A percentile compares a stretch with the other conserved stretches of the same genome.
Evolutionary conservation across 1,140 invertebrate species (phyloP).

Genomic region (Euborellia annulipes): DNA sequence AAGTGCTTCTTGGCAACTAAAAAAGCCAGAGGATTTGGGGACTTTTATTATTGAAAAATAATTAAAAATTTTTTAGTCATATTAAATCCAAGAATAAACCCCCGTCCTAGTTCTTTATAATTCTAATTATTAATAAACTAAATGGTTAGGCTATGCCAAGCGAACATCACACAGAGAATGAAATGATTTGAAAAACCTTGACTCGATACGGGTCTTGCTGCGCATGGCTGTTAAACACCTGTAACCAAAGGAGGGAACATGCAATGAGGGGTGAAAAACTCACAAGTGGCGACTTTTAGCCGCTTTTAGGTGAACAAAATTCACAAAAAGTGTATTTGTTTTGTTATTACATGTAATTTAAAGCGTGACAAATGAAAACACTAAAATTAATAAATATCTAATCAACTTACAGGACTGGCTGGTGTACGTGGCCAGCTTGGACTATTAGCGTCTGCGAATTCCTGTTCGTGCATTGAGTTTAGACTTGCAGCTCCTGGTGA

Average conservation of each 20-base stretch:
- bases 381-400: background rate
- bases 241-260: slow-evolving; percentile 28
- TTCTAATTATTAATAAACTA: slow-evolving; percentile 1
- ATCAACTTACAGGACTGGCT: slow-evolving; percentile 64
- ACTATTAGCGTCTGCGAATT: slow-evolving; percentile 71
- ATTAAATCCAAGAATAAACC: too few relatives aligned
- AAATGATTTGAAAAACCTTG: slow-evolving; percentile 47
- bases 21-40: slow-evolving; percentile 2
- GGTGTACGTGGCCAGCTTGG: slow-evolving; percentile 73
- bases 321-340: too few relatives aligned
- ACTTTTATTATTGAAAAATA: slow-evolving; percentile 2
- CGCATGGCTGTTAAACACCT: slow-evolving; percentile 85
- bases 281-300: background rate
- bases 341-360: slow-evolving; percentile 1
- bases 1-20: background rate
- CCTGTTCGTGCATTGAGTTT: slow-evolving; percentile 65
- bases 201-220: slow-evolving; percentile 76
- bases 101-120: too few relatives aligned
- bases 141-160: background rate
- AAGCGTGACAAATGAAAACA: background rate
- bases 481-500: slow-evolving; percentile 68
- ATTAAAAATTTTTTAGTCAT: background rate
- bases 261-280: background rate
- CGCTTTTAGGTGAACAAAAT: too few relatives aligned
- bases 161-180: slow-evolving; percentile 13